Base-by-base conservation (phyloP, 2,797 vertebrate species). In the Eutrigla gurnardus region DNA sequence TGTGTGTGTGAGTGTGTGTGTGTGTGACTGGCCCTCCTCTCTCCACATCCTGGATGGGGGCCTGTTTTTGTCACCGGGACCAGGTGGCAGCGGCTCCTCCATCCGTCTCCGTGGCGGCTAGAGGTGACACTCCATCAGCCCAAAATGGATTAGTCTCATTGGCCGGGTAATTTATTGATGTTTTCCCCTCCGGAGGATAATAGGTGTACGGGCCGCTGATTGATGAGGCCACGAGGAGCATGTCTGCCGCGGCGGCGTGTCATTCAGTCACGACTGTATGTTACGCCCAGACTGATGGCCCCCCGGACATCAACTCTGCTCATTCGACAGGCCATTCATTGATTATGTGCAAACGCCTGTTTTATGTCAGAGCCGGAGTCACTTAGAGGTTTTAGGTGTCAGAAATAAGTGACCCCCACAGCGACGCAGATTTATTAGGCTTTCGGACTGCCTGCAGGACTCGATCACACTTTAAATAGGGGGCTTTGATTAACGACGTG, bases 131-230 rank as follows among this genome's bases (percentile, higher is more conserved):
- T 84, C 87, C 90, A 87, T 93, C 93, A 90, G 88, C 86, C 84
- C 25, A 25, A 86, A 93, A 94, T 92, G 91, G 92, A 94, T 94
- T 85, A 89, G 88, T 90, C 93, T 94, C 80, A 90, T 93, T 93
- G 92, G 91, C 81, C 70, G 83, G 82, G 84, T 94, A 94, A 94
- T 95, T 93, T 94, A 95, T 94, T 89, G 93, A 93, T 93, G 93
- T 92, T 86, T 89, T 86, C 83, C 89, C 89, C 92, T 86, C 85
- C 65, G 58, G 65, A 86, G 88, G 82, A 92, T 93, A 94, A 95
- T 93, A 90, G 91, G 89, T 82, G 88, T 81, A 78, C 14, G 80
- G 84, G 81, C 83, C 8, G 17, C 78, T 92, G 94, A 94, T 93
- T 83, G 91, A 94, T 94, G 91, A 87, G 73, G 77, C 59, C 39